These are phyloP conservation scores for Dasypus novemcinctus DNA, from an alignment of 2,113 vertebrate species.

Conservation along the genomic window DNA sequence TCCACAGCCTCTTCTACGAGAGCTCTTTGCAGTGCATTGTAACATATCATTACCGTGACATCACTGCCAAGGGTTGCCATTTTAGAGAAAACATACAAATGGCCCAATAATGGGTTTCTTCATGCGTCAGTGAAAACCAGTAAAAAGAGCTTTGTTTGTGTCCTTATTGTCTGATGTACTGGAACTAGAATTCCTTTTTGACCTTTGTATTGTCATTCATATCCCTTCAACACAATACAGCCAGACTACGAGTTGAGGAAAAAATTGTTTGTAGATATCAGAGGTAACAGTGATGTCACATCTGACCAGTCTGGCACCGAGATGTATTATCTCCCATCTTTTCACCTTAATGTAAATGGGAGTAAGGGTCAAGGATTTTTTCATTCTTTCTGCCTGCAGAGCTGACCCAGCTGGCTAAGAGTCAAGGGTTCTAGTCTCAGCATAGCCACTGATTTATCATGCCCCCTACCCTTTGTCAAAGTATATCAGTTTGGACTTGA, in stretches of 20 bases:
- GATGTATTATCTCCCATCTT: background rate
- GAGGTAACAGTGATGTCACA: background rate
- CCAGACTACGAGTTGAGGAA: background rate
- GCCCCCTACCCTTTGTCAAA: background rate
- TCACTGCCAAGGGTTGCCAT: slow-evolving; percentile 67
- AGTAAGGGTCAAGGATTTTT: background rate
- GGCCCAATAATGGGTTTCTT: slow-evolving; percentile 73
- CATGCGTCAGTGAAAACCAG: slow-evolving; percentile 60
- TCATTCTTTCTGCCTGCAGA: background rate
- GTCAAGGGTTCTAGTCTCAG: background rate
- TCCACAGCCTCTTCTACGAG: slow-evolving; percentile 50
- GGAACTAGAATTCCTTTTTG: slow-evolving; percentile 61
- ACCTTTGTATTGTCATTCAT: slow-evolving; percentile 62
- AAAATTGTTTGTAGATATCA: slow-evolving; percentile 19
- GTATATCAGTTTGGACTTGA: background rate
- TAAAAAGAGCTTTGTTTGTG: slow-evolving; percentile 66
- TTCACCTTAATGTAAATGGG: background rate
- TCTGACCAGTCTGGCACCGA: background rate
- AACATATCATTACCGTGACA: slow-evolving; percentile 72
- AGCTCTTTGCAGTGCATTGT: slow-evolving; percentile 38
- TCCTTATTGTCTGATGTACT: slow-evolving; percentile 60
- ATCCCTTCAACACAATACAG: slow-evolving; percentile 7
- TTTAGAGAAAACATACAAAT: slow-evolving; percentile 76
- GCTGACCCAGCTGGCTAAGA: background rate
- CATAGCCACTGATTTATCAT: background rate